Evolutionary conservation across 2,888 invertebrate genomes (phyloP).

Genomic region (Chirona hameri): DNA sequence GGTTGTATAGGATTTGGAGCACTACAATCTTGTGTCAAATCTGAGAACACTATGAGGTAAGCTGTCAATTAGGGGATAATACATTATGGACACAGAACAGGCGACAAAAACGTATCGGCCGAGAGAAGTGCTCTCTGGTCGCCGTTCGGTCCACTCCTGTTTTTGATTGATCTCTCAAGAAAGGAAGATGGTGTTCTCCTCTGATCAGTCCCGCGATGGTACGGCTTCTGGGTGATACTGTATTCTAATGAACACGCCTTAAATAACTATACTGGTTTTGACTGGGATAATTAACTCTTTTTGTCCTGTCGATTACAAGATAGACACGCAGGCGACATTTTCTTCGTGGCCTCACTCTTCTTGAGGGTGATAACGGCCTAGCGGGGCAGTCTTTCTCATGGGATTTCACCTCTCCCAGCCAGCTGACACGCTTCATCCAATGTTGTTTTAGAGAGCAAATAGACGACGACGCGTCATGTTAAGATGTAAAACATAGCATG

Average conservation of each 20-base stretch:
- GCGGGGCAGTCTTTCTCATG: not conserved
- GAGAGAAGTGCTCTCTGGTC: not conserved
- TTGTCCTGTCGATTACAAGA: not conserved
- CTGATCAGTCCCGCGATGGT: not conserved
- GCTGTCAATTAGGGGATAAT: slow-evolving; percentile 12
- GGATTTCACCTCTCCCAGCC: too few species aligned
- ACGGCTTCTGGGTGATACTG: not conserved
- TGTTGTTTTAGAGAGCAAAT: too few species aligned
- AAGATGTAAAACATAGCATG: too few species aligned
- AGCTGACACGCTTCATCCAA: too few species aligned
- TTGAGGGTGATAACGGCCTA: not conserved
- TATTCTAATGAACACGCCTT: not conserved
- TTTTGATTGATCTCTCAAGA: not conserved
- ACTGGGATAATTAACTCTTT: slow-evolving; percentile 24
- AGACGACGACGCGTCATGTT: too few species aligned
- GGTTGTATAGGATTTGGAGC: not conserved
- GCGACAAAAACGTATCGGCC: not conserved
- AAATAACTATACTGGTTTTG: not conserved
- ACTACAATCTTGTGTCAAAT: not conserved
- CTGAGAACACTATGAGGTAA: slow-evolving; percentile 12
- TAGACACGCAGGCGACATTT: not conserved
- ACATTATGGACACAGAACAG: not conserved
- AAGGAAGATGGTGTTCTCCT: not conserved
- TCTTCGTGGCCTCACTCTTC: not conserved
- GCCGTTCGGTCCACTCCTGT: not conserved